Evolutionary conservation across 2,113 vertebrate species (phyloP), one percentile per base, ranked within the genome.

Genomic region (Hemicordylus capensis): DNA sequence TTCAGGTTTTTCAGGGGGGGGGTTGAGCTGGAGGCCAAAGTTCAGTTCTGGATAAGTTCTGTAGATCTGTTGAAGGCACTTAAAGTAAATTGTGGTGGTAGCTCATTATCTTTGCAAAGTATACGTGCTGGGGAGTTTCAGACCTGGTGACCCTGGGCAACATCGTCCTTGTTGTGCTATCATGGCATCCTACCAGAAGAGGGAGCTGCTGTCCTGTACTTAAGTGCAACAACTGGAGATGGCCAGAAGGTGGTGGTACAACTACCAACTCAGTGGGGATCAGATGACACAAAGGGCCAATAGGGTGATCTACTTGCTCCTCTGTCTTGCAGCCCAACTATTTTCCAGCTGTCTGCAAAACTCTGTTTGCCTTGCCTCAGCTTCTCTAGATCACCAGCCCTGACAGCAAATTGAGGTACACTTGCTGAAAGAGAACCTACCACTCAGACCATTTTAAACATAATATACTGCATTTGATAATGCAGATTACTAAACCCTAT

Each of bases 11-110:
- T n/a, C n/a, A n/a, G n/a, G n/a, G n/a, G n/a, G n/a, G n/a, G 86
- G 75, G 89, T 87, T 90, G 73, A 89, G 81, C 81, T 76, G n/a
- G 80, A 88, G 58, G 70, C 73, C 76, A 86, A 10, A 19, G 19
- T 37, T 76, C 19, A 31, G n/a, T 7, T 56, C n/a, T n/a, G n/a
- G n/a, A n/a, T n/a, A n/a, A n/a, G n/a, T n/a, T n/a, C n/a, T n/a
- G n/a, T n/a, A n/a, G n/a, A n/a, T 39, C 19, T 8, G 28, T 37
- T 34, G 58, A n/a, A 76, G n/a, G 48, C 20, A n/a, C 11, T 48
- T 56, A 37, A 10, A 26, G 24, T 22, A 70, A 70, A 39, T 70
- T 20, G 39, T 22, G 67, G 69, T 72, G 69, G 37, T 26, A 2
- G 7, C 7, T 44, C 7, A 24, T 72, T 75, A n/a, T 31, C 4